Base-by-base conservation (phyloP, 2,113 vertebrate species). In the Suricata suricatta region DNA sequence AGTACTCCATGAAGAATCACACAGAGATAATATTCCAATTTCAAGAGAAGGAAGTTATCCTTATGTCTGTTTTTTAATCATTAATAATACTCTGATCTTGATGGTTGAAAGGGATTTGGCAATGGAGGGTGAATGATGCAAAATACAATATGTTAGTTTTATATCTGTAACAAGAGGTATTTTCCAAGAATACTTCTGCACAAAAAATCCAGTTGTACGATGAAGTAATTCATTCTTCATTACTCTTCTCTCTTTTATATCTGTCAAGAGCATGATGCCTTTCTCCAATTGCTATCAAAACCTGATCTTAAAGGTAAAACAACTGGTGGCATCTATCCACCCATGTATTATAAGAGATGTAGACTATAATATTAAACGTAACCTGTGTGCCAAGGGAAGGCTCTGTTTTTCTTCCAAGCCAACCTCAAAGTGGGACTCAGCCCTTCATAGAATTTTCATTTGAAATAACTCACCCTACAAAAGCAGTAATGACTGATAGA, bases 51-150 rank as follows among this genome's bases (percentile, higher is more conserved):
- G 29, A 94, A 50, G 31, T 90, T 83, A 81, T 4, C 35, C 74
- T 94, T 91, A 86, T 81, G 31, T 52, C 41, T 64, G 6, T 80
- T 97, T 63, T 71, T 96, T 95, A 95, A 91, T 96, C 57, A 81
- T 72, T 85, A 54, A 95, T 77, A 85, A 85, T 81, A 83, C 29
- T 79, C 19, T 86, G 21, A 80, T 90, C 7, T 66, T 96, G 23
- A 90, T 50, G 14, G 54, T 79, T 91, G 21, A 76, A 92, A 94
- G 7, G 2, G 76, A 81, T 80, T 88, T 95, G 47, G 52, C 31
- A 76, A 47, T 38, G 76, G n/a, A 87, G 7, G 17, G 15, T 44
- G 25, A 97, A 72, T 90, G 79, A 60, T 83, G 4, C 17, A 92
- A 33, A 35, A 71, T 83, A 19, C 10, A 92, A 31, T 63, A 86